phyloP scores from a whole-genome alignment of 2,113 vertebrate species.

The Baryphthengus martii region DNA sequence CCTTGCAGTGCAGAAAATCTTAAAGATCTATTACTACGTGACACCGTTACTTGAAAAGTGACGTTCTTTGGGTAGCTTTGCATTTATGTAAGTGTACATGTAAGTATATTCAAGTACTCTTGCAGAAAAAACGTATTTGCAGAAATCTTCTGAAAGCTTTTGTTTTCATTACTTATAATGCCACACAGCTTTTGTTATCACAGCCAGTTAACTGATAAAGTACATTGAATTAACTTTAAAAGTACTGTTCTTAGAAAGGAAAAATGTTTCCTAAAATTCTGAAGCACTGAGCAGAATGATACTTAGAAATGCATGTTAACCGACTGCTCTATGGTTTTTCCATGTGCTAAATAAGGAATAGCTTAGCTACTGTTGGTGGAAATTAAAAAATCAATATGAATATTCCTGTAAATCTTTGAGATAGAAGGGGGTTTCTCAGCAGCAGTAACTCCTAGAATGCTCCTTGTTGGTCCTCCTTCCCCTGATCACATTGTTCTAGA shows the following conservation, averaged over 20 bases:
- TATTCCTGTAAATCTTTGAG: not conserved
- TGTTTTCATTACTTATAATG: not conserved
- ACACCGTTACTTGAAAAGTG: not conserved
- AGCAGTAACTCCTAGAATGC: not conserved
- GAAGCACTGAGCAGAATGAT: not conserved
- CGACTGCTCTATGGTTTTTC: not conserved
- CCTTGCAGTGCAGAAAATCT: not conserved
- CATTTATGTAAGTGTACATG: not conserved
- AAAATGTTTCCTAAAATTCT: slow-evolving; percentile 59
- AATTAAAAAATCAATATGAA: not conserved
- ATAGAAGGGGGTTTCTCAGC: not conserved
- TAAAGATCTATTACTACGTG: not conserved
- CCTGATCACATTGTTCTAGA: not conserved
- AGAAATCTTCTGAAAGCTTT: slow-evolving; percentile 1
- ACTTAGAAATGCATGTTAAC: not conserved
- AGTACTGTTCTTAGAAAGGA: slow-evolving; percentile 67
- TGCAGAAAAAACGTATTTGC: not conserved
- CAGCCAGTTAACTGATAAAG: not conserved
- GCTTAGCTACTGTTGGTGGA: not conserved
- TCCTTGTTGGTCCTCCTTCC: not conserved
- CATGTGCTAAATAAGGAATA: not conserved
- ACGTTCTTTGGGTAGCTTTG: not conserved
- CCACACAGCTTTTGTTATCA: not conserved
- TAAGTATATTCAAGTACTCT: not conserved
- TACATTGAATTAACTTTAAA: not conserved